Percentiles rank a stretch among this genome's conserved stretches.
Conservation (phyloP, 2,113 vertebrate species). For the Platanista minor region DNA sequence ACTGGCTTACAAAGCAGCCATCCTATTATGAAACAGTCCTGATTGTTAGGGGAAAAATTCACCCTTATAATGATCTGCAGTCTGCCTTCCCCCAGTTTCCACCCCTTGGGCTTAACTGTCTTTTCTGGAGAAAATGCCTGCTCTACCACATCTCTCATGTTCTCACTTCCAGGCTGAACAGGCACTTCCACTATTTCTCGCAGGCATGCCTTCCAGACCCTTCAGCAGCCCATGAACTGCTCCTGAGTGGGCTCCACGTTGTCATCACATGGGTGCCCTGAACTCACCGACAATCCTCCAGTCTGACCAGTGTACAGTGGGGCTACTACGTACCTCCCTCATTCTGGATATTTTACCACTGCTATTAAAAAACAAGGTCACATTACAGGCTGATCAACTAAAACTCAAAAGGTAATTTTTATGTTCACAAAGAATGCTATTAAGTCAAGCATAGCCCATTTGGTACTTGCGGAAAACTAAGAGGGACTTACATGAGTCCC, state of each 20-base stretch:
- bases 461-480: background rate
- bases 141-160: background rate
- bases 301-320: background rate
- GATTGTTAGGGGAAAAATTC: background rate
- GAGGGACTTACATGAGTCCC: background rate
- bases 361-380: too few species aligned
- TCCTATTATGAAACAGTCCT: background rate
- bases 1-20: background rate
- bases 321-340: background rate
- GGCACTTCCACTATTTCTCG: background rate
- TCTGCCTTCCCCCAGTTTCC: background rate
- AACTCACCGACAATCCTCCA: background rate
- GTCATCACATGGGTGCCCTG: background rate
- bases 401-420: background rate
- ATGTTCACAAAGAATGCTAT: background rate
- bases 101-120: background rate
- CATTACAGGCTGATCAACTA: background rate
- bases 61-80: background rate
- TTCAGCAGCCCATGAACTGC: background rate
- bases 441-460: background rate
- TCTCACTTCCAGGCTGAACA: background rate
- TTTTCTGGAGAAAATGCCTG: background rate
- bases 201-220: background rate
- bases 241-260: background rate
- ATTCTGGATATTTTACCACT: background rate